Percentiles rank a stretch among this genome's conserved stretches.
Conservation (phyloP, 2,888 invertebrate species). For the Epinotia demarniana region DNA sequence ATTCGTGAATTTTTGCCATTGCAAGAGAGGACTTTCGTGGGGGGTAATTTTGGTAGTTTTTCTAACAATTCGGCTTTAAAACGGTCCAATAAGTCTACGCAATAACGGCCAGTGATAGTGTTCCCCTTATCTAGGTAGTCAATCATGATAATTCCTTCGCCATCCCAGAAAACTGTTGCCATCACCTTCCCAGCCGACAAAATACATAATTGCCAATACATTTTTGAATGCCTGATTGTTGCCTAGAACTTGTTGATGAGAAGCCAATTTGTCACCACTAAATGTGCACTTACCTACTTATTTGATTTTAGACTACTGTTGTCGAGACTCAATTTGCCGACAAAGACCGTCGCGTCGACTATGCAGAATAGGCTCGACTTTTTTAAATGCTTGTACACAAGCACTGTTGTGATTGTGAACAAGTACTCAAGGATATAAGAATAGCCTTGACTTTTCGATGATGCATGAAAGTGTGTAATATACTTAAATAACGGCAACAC, state of each 20-base stretch:
- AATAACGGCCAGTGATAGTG: no score
- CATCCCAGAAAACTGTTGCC: no score
- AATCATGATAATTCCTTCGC: no score
- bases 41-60: no score
- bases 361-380: background rate
- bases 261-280: conserved; percentile 31
- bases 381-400: no score
- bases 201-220: conserved; percentile 24
- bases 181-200: no score
- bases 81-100: no score
- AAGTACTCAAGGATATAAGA: background rate
- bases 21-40: no score
- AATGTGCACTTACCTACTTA: background rate
- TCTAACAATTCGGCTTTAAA: no score
- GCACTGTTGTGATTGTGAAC: background rate
- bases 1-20: no score
- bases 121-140: no score
- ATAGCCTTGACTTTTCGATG: background rate
- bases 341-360: background rate
- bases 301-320: conserved; percentile 4
- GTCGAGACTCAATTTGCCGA: background rate
- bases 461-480: background rate
- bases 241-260: conserved; percentile 26
- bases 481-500: conserved; percentile 5
- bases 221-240: conserved; percentile 22